These are phyloP conservation scores for Trypoxylus dichotomus DNA, from an alignment of 1,140 invertebrate species.

Conservation along the genomic window DNA sequence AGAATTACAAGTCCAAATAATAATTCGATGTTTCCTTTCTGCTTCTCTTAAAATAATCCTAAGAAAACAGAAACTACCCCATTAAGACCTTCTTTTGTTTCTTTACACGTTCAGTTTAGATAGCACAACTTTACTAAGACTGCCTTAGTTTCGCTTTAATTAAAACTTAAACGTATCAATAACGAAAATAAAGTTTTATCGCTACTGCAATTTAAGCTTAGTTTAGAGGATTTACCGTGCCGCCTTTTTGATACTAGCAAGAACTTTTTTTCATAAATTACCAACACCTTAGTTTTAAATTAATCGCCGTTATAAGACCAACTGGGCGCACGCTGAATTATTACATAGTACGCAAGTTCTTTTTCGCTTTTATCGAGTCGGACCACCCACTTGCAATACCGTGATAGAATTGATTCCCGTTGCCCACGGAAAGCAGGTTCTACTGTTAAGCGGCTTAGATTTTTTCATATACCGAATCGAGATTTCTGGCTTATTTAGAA, in stretches of 20 bases:
- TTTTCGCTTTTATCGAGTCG: background rate
- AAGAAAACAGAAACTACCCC: no score
- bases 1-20: no score
- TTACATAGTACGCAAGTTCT: no score
- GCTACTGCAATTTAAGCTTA: background rate
- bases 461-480: background rate
- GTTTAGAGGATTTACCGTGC: background rate
- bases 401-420: background rate
- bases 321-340: background rate
- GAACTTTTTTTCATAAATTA: background rate
- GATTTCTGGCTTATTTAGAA: no score
- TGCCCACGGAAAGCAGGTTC: background rate
- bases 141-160: background rate
- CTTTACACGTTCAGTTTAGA: background rate
- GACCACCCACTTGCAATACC: background rate
- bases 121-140: background rate
- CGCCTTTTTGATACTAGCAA: background rate
- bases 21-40: no score
- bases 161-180: background rate
- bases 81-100: no score
- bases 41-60: no score
- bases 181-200: conserved; percentile 1
- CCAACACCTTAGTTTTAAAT: background rate
- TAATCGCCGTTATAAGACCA: background rate
- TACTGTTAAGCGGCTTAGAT: background rate